These are phyloP conservation scores for Dendrolimus punctatus DNA, from an alignment of 1,140 invertebrate species.

Conservation along the genomic window DNA sequence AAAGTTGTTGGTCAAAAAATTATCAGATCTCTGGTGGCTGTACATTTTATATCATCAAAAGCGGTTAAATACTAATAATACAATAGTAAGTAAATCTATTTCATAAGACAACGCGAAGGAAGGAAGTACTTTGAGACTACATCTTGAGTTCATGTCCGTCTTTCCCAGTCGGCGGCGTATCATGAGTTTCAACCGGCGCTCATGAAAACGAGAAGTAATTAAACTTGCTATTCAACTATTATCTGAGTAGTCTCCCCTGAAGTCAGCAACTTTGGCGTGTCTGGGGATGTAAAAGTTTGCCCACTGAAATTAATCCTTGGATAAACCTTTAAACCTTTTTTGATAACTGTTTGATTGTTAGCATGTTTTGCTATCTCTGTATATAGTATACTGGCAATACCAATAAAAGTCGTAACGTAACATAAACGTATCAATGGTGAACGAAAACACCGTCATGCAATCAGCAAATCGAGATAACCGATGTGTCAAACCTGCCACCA, in stretches of 20 bases:
- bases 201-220: slow-evolving; percentile 51
- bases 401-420: no score
- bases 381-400: neutral
- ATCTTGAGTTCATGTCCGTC: neutral
- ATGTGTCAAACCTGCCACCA: no score
- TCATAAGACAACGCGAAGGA: no score
- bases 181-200: slow-evolving; percentile 12
- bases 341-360: slow-evolving; percentile 15
- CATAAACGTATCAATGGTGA: no score
- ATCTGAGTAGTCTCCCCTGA: slow-evolving; percentile 28
- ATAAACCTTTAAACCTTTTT: slow-evolving; percentile 29
- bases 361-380: neutral
- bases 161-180: slow-evolving; percentile 8
- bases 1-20: no score
- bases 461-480: no score
- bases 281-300: slow-evolving; percentile 38
- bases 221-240: slow-evolving; percentile 58
- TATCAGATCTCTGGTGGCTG: no score
- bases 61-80: no score
- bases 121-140: no score
- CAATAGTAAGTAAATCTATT: no score
- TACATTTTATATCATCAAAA: no score
- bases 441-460: no score
- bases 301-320: slow-evolving; percentile 36
- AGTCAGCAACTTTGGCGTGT: slow-evolving; percentile 38